Base-by-base conservation (phyloP, 2,797 vertebrate genomes). In the Taenioides sp. region DNA sequence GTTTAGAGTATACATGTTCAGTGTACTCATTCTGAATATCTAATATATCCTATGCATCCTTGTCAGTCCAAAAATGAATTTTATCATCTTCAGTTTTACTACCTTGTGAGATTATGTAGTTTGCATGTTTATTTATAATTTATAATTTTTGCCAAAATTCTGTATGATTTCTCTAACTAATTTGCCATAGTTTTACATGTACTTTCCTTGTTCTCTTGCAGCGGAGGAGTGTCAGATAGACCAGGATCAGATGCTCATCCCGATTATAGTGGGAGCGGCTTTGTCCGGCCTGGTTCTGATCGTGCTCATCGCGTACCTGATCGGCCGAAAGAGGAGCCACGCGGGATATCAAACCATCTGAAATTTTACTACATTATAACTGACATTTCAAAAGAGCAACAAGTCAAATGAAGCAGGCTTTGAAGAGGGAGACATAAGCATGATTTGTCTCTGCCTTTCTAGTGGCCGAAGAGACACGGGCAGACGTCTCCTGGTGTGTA, bases 331-430 rank as follows among this genome's bases (percentile, higher is more conserved):
- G 94, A 95, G 96, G 88, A 98, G 97, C 88, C 97, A 98, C 2
- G 97, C 98, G 43, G 98, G 98, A 86, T 99, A 99, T 91, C 98
- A 99, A 91, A 98, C 97, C 54, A 99, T 99, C 86, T 99, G 94
- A 96, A 76, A 20, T 23, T 50, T 25, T 40, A 75, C 64, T 64
- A 11, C n/a, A 40, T 47, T 57, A 73, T n/a, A 14, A 79, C 4
- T 12, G 54, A 25, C 62, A 27, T 18, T 12, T 28, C 47, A 66
- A 58, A 54, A 25, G 47, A 57, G 61, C 11, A 5, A 31, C 49
- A 47, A 27, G 65, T 67, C 17, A 17, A 61, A 16, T 62, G 31
- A 10, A 63, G 34, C 18, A 62, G 69, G 73, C 73, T 34, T 60
- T 64, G 73, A 66, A 71, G 52, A 58, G 67, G 76, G 65, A 72